Evolutionary conservation across 2,113 vertebrate genomes (phyloP).

Genomic region (Cyphomyrus discorhynchus): DNA sequence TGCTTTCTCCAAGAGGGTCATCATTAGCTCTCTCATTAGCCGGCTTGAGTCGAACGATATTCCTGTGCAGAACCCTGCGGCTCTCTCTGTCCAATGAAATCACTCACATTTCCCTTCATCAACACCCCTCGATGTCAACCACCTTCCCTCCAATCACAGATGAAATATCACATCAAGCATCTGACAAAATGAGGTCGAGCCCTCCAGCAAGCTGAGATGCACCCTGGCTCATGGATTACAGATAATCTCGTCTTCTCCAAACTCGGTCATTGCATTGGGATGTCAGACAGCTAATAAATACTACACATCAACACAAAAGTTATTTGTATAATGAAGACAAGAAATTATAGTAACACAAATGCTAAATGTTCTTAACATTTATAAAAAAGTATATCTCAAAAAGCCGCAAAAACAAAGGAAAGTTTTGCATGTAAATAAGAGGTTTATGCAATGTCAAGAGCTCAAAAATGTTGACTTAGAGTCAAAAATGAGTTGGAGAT

Average conservation of each 20-base stretch:
- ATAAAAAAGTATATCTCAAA: neutral
- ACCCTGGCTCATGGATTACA: neutral
- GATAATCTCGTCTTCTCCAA: neutral
- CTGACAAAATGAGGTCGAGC: neutral
- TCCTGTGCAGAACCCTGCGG: neutral
- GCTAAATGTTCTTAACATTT: neutral
- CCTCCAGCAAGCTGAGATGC: neutral
- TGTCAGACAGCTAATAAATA: neutral
- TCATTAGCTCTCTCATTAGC: neutral
- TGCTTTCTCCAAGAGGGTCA: neutral
- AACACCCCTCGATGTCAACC: neutral
- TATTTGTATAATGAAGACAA: neutral
- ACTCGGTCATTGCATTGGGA: neutral
- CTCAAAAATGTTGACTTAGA: neutral
- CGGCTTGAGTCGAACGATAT: neutral
- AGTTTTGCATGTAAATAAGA: neutral
- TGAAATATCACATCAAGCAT: neutral
- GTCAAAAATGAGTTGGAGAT: neutral
- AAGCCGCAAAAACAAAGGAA: neutral
- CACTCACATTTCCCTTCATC: neutral
- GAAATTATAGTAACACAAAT: neutral
- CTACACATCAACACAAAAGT: neutral
- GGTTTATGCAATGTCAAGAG: neutral
- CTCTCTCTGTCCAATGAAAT: neutral
- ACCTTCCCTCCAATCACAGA: neutral